Base-by-base conservation (phyloP, 2,797 vertebrate species). In the Otolemur crassicaudatus region DNA sequence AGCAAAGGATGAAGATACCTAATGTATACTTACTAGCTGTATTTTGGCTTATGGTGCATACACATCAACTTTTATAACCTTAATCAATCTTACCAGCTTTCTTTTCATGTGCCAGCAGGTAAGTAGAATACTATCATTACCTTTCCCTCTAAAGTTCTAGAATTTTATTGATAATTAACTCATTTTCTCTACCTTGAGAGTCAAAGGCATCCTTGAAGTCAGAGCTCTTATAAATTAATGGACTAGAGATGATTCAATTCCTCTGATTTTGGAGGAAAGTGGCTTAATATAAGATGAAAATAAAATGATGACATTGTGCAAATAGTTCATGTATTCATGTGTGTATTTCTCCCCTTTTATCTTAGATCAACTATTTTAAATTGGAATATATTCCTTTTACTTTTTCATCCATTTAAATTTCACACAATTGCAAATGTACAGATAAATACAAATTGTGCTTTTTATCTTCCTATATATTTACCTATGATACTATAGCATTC, bases 61-160 rank as follows among this genome's bases (percentile, higher is more conserved):
- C 43, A 19, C 61, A 65, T 43, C n/a, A n/a, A 69, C 23, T 91
- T 14, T n/a, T 29, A 43, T 37, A 77, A 53, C 5, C 40, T 65
- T 72, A 73, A 69, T 31, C 70, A 79, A 79, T 79, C 63, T 56
- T 79, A 37, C 43, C 20, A 53, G 25, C 37, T 70, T 27, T 83
- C 61, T 90, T 85, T 60, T 81, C 49, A 84, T 60, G 84, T 53
- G 27, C 58, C 29, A 87, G 75, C 46, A 90, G 27, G 40, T 11
- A 31, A 86, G 31, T 22, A 63, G 27, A 94, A 86, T 70, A n/a
- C 12, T 63, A 65, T 86, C 69, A 80, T 72, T 86, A 91, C 91
- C 29, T 8, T 87, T 94, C 75, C 81, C 29, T 31, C 5, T 63
- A 58, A 87, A 31, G 27, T 58, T 60, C 46, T 37, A 65, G 34